A percentile compares a stretch with the other conserved stretches of the same genome.
Conservation (phyloP, 2,113 vertebrate species). For the Takifugu bimaculatus region DNA sequence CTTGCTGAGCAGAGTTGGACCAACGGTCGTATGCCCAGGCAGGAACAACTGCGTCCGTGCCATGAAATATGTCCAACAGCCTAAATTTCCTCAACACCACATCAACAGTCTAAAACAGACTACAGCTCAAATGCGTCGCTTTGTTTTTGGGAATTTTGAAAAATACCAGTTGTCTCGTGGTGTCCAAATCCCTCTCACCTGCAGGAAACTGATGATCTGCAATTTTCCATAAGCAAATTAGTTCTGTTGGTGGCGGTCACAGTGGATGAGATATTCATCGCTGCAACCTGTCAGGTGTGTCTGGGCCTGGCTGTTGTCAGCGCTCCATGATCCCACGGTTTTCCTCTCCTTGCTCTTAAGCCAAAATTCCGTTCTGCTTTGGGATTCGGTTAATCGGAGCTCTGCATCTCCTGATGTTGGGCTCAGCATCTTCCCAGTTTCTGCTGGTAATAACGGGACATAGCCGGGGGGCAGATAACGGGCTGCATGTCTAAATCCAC, state of each 20-base stretch:
- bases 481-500: not conserved
- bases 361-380: slow-evolving; percentile 14
- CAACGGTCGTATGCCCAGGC: no score
- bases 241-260: slow-evolving; percentile 21
- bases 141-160: not conserved
- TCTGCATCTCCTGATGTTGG: slow-evolving; percentile 13
- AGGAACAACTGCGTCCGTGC: no score
- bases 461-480: not conserved
- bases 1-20: no score
- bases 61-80: no score
- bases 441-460: slow-evolving; percentile 12
- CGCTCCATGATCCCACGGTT: slow-evolving; percentile 20
- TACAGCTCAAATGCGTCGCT: no score
- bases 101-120: no score
- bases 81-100: no score
- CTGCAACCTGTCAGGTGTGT: slow-evolving; percentile 10
- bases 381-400: slow-evolving; percentile 7
- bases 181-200: slow-evolving; percentile 11
- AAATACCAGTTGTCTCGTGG: slow-evolving; percentile 1
- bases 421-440: slow-evolving; percentile 27
- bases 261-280: slow-evolving; percentile 33
- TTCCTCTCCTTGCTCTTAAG: slow-evolving; percentile 12
- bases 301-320: slow-evolving; percentile 26
- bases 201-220: slow-evolving; percentile 15
- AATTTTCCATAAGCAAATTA: slow-evolving; percentile 39